Base-by-base conservation (phyloP, 2,888 invertebrate species). In the Nasonovia ribisnigri region DNA sequence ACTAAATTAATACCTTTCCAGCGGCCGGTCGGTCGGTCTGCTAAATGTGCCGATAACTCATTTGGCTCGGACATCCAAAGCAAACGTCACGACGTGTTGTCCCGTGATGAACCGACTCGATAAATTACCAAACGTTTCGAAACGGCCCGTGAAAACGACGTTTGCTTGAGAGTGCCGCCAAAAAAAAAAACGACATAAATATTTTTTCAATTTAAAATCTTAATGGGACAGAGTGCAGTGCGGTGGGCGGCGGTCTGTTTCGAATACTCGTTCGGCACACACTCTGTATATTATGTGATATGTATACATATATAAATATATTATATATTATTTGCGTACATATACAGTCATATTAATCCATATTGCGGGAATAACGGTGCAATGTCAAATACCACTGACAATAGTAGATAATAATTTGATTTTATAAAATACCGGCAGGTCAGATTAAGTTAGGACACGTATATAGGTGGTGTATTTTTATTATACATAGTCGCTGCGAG, bases 1-100 rank as follows among this genome's bases (percentile, higher is more conserved):
- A 86, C 57, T n/a, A 84, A 77, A 77, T 36, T 84, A 57, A 57
- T 91, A 67, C 87, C 60, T 88, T 92, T 92, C 88, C 88, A 67
- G 92, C 36, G 60, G 84, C 77, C 36, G 36, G 29, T n/a, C 60
- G 57, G 77, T 36, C 57, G 88, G 84, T 26, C 77, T 77, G 86
- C 93, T 93, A 93, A 93, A 93, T 93, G 93, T 93, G 29, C 93
- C 93, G 93, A 93, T 87, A 93, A 90, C 86, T 93, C 93, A 90
- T 93, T 93, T 93, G 93, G 93, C 93, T 93, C 93, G 90, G 86
- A 90, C 93, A 67, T 90, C 84, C 93, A 93, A 89, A 89, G 93
- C 57, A 86, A 88, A 84, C 51, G 92, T 84, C 89, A 67, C 84
- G 57, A 92, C 84, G 54, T 46, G 84, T 57, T 88, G 77, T 84